Percentiles rank a stretch among this genome's conserved stretches.
Conservation (phyloP, 2,888 invertebrate species). For the Sesia bembeciformis region DNA sequence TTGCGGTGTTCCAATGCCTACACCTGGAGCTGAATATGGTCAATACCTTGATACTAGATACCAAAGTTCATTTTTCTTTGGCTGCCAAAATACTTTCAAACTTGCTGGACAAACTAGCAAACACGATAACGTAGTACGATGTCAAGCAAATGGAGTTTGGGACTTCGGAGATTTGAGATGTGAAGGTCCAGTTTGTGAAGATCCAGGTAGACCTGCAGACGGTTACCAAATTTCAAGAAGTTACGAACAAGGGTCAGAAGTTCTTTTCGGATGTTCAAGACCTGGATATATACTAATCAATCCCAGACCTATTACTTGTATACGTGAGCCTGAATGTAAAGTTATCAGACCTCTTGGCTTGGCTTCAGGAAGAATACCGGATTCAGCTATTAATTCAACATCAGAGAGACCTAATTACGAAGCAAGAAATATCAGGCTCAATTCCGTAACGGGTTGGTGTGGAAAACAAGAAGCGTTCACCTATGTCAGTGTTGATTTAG, state of each 20-base stretch:
- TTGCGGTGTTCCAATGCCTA: conserved; percentile 92
- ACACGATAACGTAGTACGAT: conserved; percentile 93
- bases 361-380: conserved; percentile 93
- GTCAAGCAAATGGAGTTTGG: conserved; percentile 95
- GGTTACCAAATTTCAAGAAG: conserved; percentile 89
- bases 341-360: conserved; percentile 93
- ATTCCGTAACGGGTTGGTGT: conserved; percentile 97
- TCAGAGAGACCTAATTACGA: conserved; percentile 95
- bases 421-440: conserved; percentile 89
- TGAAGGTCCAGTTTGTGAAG: conserved; percentile 97
- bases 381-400: conserved; percentile 95
- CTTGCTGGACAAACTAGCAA: conserved; percentile 93
- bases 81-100: conserved; percentile 96
- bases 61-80: conserved; percentile 95
- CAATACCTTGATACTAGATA: conserved; percentile 90
- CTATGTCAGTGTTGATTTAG: conserved; percentile 95
- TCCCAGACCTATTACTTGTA: conserved; percentile 91
- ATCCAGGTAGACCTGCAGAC: conserved; percentile 95
- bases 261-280: conserved; percentile 90
- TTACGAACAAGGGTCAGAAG: conserved; percentile 92
- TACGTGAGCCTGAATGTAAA: conserved; percentile 94
- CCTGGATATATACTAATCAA: conserved; percentile 95
- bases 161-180: conserved; percentile 97
- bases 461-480: conserved; percentile 98
- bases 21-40: conserved; percentile 95